Evolutionary conservation across 1,140 invertebrate species (phyloP).

Genomic region (Propsilocerus akamusi): DNA sequence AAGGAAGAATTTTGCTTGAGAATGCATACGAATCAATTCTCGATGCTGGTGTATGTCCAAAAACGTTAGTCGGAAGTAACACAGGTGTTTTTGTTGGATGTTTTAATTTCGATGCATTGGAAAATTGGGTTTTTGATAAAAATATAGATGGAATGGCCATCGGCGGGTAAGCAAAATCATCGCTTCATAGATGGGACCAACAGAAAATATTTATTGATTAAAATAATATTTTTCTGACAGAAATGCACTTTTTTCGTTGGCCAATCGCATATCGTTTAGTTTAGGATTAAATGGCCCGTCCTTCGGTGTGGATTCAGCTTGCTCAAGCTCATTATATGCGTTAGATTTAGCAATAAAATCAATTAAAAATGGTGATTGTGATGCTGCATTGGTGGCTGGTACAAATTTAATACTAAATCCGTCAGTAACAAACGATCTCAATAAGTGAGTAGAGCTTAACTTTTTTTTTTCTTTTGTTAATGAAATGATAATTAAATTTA

Average conservation of each 20-base stretch:
- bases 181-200: too few species aligned
- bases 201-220: slow-evolving; percentile 9
- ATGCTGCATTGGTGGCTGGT: slow-evolving; percentile 6
- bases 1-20: slow-evolving; percentile 72
- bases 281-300: slow-evolving; percentile 51
- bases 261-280: slow-evolving; percentile 8
- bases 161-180: neutral
- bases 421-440: slow-evolving; percentile 56
- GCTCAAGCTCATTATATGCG: slow-evolving; percentile 39
- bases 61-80: slow-evolving; percentile 28
- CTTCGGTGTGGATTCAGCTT: slow-evolving; percentile 59
- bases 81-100: slow-evolving; percentile 36
- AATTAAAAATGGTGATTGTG: neutral
- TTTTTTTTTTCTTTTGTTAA: too few species aligned
- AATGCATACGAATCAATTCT: slow-evolving; percentile 72
- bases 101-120: slow-evolving; percentile 13
- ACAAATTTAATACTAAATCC: neutral
- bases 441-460: too few species aligned
- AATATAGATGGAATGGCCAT: too few species aligned
- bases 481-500: too few species aligned
- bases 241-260: slow-evolving; percentile 5
- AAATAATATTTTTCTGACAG: neutral
- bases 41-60: too few species aligned
- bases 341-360: neutral
- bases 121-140: too few species aligned